These are phyloP conservation scores for Orycteropus afer DNA, from an alignment of 2,113 vertebrate genomes.

Conservation along the genomic window DNA sequence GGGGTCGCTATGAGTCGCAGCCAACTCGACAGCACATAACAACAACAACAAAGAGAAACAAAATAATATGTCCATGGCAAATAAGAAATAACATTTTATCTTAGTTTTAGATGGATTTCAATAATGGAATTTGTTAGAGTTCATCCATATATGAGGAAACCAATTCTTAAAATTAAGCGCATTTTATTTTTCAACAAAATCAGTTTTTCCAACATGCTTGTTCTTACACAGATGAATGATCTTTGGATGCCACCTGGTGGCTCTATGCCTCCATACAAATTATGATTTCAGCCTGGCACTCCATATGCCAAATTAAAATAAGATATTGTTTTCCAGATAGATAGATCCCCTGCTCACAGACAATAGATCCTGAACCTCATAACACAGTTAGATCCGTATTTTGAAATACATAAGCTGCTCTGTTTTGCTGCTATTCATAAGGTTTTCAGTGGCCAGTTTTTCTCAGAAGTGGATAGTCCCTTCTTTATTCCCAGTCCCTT, in stretches of 20 bases:
- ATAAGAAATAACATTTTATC: neutral
- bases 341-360: neutral
- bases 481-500: too few relatives aligned
- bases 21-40: too few relatives aligned
- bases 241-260: conserved; percentile 61
- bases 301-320: conserved; percentile 30
- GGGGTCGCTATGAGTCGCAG: too few relatives aligned
- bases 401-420: neutral
- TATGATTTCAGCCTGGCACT: neutral
- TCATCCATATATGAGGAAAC: neutral
- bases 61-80: neutral
- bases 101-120: conserved; percentile 10
- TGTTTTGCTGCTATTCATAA: too few relatives aligned
- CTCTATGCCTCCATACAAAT: neutral
- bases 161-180: neutral
- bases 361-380: neutral
- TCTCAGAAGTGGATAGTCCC: too few relatives aligned
- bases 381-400: neutral
- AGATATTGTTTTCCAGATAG: neutral
- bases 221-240: neutral
- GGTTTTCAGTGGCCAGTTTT: too few relatives aligned
- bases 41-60: neutral
- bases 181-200: conserved; percentile 13
- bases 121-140: neutral
- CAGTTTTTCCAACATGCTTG: neutral